These are phyloP conservation scores for Galagoides demidoff DNA, from an alignment of 2,797 vertebrate species.

Conservation along the genomic window DNA sequence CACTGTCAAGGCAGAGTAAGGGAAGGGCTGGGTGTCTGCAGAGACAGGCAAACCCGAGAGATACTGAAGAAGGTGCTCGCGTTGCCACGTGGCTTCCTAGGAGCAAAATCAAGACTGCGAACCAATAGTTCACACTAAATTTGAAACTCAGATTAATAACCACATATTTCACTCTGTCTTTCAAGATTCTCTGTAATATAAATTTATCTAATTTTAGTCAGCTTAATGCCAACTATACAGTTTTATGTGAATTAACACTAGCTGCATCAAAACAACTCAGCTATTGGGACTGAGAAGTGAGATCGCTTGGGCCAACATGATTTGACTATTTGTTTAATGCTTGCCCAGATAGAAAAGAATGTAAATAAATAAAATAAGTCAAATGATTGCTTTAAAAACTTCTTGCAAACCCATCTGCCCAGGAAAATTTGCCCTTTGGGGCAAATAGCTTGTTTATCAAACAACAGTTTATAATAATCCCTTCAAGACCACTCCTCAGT, in stretches of 20 bases:
- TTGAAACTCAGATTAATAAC: not conserved
- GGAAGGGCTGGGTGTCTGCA: not conserved
- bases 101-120: not conserved
- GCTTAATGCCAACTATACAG: not conserved
- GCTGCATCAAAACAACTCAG: not conserved
- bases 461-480: not conserved
- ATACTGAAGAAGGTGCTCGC: not conserved
- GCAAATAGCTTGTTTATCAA: not conserved
- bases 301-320: not conserved
- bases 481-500: not conserved
- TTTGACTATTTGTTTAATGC: not conserved
- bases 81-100: not conserved
- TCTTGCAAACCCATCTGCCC: not conserved
- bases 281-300: not conserved
- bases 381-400: not conserved
- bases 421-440: not conserved
- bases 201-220: conserved; percentile 5
- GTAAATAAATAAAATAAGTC: not conserved
- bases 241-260: not conserved
- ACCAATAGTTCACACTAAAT: not conserved
- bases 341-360: not conserved
- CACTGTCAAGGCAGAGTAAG: not conserved
- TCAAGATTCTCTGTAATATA: not conserved
- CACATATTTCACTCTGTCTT: not conserved
- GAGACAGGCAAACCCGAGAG: not conserved